phyloP scores from a whole-genome alignment of 2,888 invertebrate genomes.

The Calliopum simillimum region DNA sequence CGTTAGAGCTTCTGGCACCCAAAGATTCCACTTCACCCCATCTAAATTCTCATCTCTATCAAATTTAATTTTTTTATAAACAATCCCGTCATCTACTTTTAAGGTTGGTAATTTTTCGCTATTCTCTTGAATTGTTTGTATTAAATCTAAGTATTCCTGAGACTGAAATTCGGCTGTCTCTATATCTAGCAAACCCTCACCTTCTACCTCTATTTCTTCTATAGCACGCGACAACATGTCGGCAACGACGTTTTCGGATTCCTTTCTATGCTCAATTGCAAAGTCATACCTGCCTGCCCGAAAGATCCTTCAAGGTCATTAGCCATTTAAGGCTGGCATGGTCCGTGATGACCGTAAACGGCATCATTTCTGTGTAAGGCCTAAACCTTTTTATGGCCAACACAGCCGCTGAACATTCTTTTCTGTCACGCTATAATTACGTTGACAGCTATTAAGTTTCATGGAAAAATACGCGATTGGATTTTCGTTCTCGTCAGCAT shows the following conservation, averaged over 20 bases:
- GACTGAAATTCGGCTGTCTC: slow-evolving; percentile 22
- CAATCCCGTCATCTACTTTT: slow-evolving; percentile 13
- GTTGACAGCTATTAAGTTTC: slow-evolving; percentile 11
- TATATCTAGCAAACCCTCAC: slow-evolving; percentile 14
- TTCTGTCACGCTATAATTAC: slow-evolving; percentile 10
- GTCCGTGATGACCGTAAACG: slow-evolving; percentile 46
- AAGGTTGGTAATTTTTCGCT: slow-evolving; percentile 30
- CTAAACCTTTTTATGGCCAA: slow-evolving; percentile 4
- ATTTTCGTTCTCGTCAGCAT: background rate
- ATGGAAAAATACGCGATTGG: slow-evolving; percentile 25
- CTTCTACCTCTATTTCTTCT: background rate
- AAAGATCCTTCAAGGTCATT: slow-evolving; percentile 41
- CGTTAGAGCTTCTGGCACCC: background rate
- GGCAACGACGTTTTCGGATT: slow-evolving; percentile 45
- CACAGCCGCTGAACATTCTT: slow-evolving; percentile 4
- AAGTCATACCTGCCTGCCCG: slow-evolving; percentile 49
- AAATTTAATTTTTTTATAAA: background rate
- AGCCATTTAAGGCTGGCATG: slow-evolving; percentile 40
- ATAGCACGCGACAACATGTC: slow-evolving; percentile 39
- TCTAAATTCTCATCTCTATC: background rate
- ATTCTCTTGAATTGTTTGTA: slow-evolving; percentile 20
- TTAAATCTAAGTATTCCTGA: slow-evolving; percentile 26
- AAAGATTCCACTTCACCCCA: background rate
- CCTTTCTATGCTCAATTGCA: slow-evolving; percentile 48
- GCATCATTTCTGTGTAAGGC: slow-evolving; percentile 38